phyloP scores from a whole-genome alignment of 2,888 invertebrate genomes.

The Theretra japonica region DNA sequence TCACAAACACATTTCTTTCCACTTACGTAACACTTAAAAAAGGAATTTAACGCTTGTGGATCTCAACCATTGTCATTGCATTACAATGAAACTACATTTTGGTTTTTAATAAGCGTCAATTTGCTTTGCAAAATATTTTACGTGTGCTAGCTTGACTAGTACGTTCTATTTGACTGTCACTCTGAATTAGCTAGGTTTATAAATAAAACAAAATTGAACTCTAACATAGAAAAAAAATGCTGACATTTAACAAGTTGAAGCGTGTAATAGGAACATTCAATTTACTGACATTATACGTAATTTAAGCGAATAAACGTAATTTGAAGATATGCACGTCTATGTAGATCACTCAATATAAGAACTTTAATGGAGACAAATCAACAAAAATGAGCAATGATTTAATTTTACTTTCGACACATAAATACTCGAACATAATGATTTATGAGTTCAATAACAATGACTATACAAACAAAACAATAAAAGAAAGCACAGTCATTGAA shows the following conservation, averaged over 20 bases:
- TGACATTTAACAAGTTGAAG: too few species aligned
- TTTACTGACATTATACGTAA: too few species aligned
- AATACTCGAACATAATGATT: background rate
- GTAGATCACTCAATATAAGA: background rate
- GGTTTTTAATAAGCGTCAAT: background rate
- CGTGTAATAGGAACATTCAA: too few species aligned
- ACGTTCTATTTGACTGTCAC: background rate
- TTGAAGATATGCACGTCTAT: background rate
- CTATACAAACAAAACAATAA: background rate
- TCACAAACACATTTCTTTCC: conserved; percentile 12
- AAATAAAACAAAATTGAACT: background rate
- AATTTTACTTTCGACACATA: too few species aligned
- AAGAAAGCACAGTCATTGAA: background rate
- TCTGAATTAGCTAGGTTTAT: background rate
- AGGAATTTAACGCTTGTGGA: conserved; percentile 9
- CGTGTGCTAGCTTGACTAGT: background rate
- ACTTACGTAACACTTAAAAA: conserved; percentile 15
- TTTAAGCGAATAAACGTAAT: too few species aligned
- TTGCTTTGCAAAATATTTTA: background rate
- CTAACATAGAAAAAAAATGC: too few species aligned
- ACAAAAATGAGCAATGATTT: too few species aligned
- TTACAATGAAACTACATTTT: background rate
- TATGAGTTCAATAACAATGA: background rate
- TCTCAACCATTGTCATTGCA: conserved; percentile 31
- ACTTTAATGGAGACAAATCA: too few species aligned